Evolutionary conservation across 2,797 vertebrate species (phyloP).

Genomic region (Siniperca undulata): DNA sequence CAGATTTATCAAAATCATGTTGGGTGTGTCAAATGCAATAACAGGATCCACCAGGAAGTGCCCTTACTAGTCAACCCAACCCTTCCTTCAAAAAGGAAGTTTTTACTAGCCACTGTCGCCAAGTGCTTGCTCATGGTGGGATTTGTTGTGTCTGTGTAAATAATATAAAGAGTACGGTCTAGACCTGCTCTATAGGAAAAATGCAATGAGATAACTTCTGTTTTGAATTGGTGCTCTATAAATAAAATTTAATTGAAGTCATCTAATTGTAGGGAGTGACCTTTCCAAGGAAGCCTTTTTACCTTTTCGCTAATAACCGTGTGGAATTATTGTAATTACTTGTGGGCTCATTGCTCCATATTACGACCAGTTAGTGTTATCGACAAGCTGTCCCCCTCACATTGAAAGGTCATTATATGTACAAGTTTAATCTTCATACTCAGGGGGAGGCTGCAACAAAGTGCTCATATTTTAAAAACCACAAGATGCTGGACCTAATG

Average conservation of each 20-base stretch:
- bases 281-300: constrained; percentile 22
- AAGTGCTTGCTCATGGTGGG: no score
- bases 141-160: no score
- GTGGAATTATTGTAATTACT: constrained; percentile 64
- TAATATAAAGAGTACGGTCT: no score
- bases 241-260: no score
- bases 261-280: constrained; percentile 25
- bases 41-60: constrained; percentile 2
- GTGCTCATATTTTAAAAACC: constrained; percentile 58
- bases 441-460: constrained; percentile 42
- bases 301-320: constrained; percentile 44
- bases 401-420: constrained; percentile 70
- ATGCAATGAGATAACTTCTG: no score
- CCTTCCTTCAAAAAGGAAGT: no score
- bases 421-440: constrained; percentile 68
- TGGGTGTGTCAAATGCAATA: background rate
- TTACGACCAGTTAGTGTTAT: constrained; percentile 59
- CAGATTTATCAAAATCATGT: no score
- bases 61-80: background rate
- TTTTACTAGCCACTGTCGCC: no score
- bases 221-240: no score
- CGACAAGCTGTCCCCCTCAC: constrained; percentile 53
- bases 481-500: constrained; percentile 47
- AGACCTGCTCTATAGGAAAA: no score
- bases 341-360: constrained; percentile 55